Evolutionary conservation across 2,113 vertebrate genomes (phyloP).

Genomic region (Coryphaenoides rupestris): DNA sequence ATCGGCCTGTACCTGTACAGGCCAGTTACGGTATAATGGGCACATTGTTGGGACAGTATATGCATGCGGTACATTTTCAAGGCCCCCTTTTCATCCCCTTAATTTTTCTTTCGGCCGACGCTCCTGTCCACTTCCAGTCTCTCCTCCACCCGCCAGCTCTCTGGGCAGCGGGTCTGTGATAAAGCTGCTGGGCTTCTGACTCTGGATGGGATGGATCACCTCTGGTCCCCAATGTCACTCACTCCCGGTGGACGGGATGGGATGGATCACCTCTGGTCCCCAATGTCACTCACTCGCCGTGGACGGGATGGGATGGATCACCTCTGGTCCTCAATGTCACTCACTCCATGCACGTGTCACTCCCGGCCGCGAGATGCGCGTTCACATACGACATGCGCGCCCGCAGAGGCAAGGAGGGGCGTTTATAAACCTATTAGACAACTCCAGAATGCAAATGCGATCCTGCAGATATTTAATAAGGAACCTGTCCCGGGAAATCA

Average conservation of each 20-base stretch:
- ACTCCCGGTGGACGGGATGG: too few species aligned
- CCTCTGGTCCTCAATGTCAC: slow-evolving; percentile 81
- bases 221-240: slow-evolving; percentile 81
- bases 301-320: slow-evolving; percentile 43
- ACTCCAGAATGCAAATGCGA: slow-evolving; percentile 83
- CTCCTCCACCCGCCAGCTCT: not conserved
- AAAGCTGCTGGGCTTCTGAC: too few species aligned
- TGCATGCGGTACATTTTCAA: too few species aligned
- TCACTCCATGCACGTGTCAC: too few species aligned
- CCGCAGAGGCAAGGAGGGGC: slow-evolving; percentile 51
- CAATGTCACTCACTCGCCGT: slow-evolving; percentile 83
- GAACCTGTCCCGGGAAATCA: slow-evolving; percentile 79
- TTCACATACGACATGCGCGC: slow-evolving; percentile 60
- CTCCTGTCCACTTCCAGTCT: not conserved
- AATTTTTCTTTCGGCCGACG: too few species aligned
- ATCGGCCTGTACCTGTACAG: too few species aligned
- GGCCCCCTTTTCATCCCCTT: too few species aligned
- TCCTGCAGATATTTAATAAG: slow-evolving; percentile 82
- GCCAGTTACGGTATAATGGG: too few species aligned
- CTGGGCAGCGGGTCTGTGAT: not conserved
- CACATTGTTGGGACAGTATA: too few species aligned
- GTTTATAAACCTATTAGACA: slow-evolving; percentile 84
- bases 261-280: slow-evolving; percentile 62
- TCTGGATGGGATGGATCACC: slow-evolving; percentile 39
- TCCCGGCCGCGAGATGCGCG: slow-evolving; percentile 53